Base-by-base conservation (phyloP, 2,797 vertebrate species). In the Artibeus lituratus region DNA sequence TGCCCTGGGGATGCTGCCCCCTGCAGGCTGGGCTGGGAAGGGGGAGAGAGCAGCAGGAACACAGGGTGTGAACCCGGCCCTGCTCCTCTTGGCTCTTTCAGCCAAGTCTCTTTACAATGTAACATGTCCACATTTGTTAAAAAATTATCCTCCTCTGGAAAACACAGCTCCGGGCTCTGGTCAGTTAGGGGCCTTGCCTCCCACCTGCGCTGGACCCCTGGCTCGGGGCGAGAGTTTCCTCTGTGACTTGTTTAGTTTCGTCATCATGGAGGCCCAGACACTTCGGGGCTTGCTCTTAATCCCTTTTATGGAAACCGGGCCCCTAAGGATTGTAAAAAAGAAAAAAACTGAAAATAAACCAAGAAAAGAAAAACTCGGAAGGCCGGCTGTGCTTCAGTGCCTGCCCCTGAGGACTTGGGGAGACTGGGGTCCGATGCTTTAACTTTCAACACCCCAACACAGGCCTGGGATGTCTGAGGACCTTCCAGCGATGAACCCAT, bases 261-360 rank as follows among this genome's bases (percentile, higher is more conserved):
- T 95, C 53, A 81, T 96, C 37, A 5, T 22, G 42, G 67, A 93
- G 82, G 51, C n/a, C 1, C 3, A 59, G 37, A 44, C 0, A 35
- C 35, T 47, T 85, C 1, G 0, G 24, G 70, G 15, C 26, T 91
- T 53, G 73, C 62, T 67, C 12, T 53, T n/a, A 35, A 69, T 55
- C 11, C 55, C 32, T 16, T 78, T 86, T 47, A 80, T 80, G 47
- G 44, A 72, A 51, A 42, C 35, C 22, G 14, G 42, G 44, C n/a
- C 69, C 10, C 67, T 32, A 14, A 83, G 44, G 65, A 88, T 24
- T 95, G 67, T 94, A 65, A 65, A 83, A 90, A n/a, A 65, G 32
- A n/a, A 32, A 65, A 59, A 12, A 12, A 85, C 53, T 72, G 51
- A 93, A 96, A 96, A 89, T 95, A 96, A 96, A 96, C 44, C 26